Evolutionary conservation across 2,888 invertebrate genomes (phyloP), one percentile per base, ranked within the genome.

Genomic region (Gryllus longicercus): DNA sequence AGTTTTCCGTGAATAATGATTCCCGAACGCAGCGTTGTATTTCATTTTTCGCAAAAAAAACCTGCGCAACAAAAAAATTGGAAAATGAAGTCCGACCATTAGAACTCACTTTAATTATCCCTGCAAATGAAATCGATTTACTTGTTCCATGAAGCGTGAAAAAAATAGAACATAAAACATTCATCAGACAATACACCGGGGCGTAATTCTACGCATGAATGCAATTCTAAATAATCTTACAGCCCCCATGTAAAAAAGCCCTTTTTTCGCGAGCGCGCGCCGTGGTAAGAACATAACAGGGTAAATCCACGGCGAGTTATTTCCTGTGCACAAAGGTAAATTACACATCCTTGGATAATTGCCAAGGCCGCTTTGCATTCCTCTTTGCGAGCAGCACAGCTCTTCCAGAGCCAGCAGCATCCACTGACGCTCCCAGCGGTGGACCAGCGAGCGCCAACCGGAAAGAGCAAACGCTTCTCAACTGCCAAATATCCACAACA

Each of bases 81-180:
- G 63, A 63, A 63, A 63, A 63, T 63, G 63, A 63, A 63, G 63
- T 63, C 63, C 63, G 63, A 63, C 63, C 63, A 63, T 63, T 63
- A 63, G 63, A n/a, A 63, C 63, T 63, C 63, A 63, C 63, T 63
- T 63, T 63, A 63, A 63, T 63, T 63, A 63, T 63, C 63, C 63
- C 63, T 63, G 63, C 63, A 63, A 63, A 63, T 63, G 63, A 63
- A 63, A 63, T 63, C 63, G 63, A 63, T 63, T 63, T 63, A 63
- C 63, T 63, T 63, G 63, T 63, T 63, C 63, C 63, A 14, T 63
- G 63, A 63, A 63, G 63, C 63, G 63, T 63, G 63, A 63, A 63
- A 63, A 63, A 63, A 63, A 63, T 63, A 63, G 63, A 63, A 63
- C 63, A 63, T 63, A 63, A 63, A 63, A 63, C 63, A 63, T 63